Conservation (phyloP, 2,888 invertebrate species). For the Leucania comma region DNA sequence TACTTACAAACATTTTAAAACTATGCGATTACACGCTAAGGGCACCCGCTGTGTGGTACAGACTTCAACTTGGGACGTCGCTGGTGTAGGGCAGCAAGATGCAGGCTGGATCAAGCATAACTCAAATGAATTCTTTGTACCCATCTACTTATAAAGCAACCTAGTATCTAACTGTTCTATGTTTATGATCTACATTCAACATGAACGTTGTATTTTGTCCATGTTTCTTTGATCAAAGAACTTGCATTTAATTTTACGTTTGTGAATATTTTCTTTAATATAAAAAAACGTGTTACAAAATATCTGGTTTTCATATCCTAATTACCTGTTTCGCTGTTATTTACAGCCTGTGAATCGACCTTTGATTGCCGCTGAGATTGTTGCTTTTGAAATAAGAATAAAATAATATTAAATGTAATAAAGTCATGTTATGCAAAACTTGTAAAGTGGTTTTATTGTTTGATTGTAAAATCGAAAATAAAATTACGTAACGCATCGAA, state of each 20-base stretch:
- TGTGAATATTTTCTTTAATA: not conserved
- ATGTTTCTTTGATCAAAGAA: not conserved
- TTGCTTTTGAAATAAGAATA: slow-evolving; percentile 33
- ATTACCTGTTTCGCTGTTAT: not conserved
- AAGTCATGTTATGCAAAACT: slow-evolving; percentile 8
- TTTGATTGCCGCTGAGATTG: slow-evolving; percentile 38
- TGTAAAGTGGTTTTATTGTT: slow-evolving; percentile 27
- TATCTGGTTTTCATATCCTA: not conserved
- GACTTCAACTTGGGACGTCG: no score
- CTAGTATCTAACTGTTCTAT: not conserved
- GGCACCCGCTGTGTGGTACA: no score
- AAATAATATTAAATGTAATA: slow-evolving; percentile 6
- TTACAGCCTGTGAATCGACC: slow-evolving; percentile 35
- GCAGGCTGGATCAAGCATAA: no score
- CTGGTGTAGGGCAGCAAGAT: no score
- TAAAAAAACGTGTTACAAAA: not conserved
- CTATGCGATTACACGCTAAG: no score
- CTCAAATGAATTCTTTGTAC: slow-evolving; percentile 20
- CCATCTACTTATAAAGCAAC: not conserved
- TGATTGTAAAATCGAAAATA: slow-evolving; percentile 9
- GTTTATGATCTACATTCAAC: not conserved
- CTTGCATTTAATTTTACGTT: not conserved
- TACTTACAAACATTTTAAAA: no score
- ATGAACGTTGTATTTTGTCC: not conserved
- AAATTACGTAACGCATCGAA: slow-evolving; percentile 3